Percentiles rank a stretch among this genome's conserved stretches.
Conservation (phyloP, 1,140 invertebrate genomes). For the Cepaea nemoralis region DNA sequence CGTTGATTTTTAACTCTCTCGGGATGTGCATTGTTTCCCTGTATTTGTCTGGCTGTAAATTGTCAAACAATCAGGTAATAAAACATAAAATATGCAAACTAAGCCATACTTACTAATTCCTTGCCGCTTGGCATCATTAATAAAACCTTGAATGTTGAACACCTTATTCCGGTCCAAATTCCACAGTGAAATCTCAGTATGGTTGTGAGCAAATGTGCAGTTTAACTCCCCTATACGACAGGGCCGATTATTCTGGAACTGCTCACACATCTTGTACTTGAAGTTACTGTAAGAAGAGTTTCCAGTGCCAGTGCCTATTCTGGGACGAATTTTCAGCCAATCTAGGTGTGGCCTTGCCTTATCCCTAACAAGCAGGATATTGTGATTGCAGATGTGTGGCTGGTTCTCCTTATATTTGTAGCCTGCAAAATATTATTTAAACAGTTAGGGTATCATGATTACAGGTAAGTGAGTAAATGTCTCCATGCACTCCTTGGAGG, state of each 20-base stretch:
- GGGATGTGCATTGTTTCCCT: no score
- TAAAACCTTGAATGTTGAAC: constrained; percentile 54
- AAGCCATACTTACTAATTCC: constrained; percentile 51
- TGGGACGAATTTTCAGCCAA: constrained; percentile 58
- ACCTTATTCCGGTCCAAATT: constrained; percentile 58
- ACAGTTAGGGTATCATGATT: no score
- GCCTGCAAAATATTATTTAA: constrained; percentile 29
- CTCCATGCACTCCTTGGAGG: no score
- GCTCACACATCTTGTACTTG: constrained; percentile 56
- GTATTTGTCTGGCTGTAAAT: no score
- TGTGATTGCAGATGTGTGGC: constrained; percentile 55
- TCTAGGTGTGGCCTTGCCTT: constrained; percentile 46
- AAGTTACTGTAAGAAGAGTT: constrained; percentile 40
- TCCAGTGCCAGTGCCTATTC: constrained; percentile 47
- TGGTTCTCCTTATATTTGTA: constrained; percentile 44
- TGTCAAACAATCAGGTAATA: no score
- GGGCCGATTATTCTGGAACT: constrained; percentile 53
- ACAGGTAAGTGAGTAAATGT: no score
- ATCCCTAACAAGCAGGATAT: constrained; percentile 55
- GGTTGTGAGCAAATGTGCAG: constrained; percentile 65
- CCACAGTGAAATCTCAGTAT: constrained; percentile 62
- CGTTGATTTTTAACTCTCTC: no score
- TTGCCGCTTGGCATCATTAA: constrained; percentile 43
- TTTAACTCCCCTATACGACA: constrained; percentile 60
- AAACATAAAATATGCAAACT: background rate